phyloP scores from a whole-genome alignment of 2,113 vertebrate species.

The Channa argus region DNA sequence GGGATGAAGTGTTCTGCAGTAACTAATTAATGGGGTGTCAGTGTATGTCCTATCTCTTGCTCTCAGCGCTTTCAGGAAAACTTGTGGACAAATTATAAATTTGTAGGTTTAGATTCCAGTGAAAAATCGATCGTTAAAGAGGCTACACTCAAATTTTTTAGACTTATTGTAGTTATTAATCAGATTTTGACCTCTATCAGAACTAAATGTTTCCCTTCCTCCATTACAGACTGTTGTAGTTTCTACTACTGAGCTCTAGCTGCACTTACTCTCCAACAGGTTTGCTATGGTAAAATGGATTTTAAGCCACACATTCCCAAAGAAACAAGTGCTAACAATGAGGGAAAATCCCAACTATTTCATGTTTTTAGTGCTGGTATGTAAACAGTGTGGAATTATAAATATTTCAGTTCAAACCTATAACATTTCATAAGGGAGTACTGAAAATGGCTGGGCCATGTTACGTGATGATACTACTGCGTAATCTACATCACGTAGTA shows the following conservation, averaged over 20 bases:
- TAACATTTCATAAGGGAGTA: not conserved
- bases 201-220: too few species aligned
- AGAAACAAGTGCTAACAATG: too few species aligned
- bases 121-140: not conserved
- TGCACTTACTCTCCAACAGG: too few species aligned
- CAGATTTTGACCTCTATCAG: too few species aligned
- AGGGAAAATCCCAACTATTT: not conserved
- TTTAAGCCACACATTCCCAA: too few species aligned
- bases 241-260: too few species aligned
- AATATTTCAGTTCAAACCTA: not conserved
- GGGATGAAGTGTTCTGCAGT: not conserved
- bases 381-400: too few species aligned
- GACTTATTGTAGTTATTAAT: not conserved
- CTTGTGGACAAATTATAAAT: not conserved
- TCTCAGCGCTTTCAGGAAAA: constrained; percentile 34
- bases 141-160: not conserved
- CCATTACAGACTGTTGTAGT: too few species aligned
- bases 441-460: not conserved
- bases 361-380: not conserved
- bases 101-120: constrained; percentile 7
- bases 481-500: constrained; percentile 62
- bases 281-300: not conserved
- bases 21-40: constrained; percentile 32
- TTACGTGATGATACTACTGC: constrained; percentile 31
- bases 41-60: constrained; percentile 45